Conservation (phyloP, 1,140 invertebrate genomes). For the Bombus sibiricus region DNA sequence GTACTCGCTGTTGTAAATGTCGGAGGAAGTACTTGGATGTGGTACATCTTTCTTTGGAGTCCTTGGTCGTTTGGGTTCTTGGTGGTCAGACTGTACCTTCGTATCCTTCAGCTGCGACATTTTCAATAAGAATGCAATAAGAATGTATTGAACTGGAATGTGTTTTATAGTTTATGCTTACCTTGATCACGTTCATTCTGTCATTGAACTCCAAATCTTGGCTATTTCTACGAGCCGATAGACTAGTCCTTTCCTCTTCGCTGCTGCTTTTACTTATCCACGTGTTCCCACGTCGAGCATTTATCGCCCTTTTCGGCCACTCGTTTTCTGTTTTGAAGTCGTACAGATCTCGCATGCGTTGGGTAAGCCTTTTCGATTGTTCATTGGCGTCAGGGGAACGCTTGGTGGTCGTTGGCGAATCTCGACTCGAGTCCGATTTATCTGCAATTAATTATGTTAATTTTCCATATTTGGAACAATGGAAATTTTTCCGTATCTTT, state of each 20-base stretch:
- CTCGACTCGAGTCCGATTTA: slow-evolving; percentile 3
- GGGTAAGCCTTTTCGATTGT: slow-evolving; percentile 57
- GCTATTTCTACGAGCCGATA: slow-evolving; percentile 61
- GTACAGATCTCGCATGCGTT: slow-evolving; percentile 74
- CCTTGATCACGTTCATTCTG: slow-evolving; percentile 51
- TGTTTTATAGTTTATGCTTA: neutral
- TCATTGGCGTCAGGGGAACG: slow-evolving; percentile 46
- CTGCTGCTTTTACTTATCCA: slow-evolving; percentile 75
- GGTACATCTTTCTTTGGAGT: neutral
- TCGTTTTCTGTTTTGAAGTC: slow-evolving; percentile 76
- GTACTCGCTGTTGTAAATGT: slow-evolving; percentile 45
- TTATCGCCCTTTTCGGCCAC: slow-evolving; percentile 66
- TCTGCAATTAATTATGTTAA: slow-evolving; percentile 38
- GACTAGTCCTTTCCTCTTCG: slow-evolving; percentile 64
- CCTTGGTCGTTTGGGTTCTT: slow-evolving; percentile 3
- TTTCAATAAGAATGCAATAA: neutral
- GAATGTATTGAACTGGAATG: neutral
- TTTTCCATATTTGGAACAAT: neutral
- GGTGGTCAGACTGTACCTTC: slow-evolving; percentile 11
- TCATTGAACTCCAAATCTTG: slow-evolving; percentile 73
- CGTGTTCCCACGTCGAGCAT: slow-evolving; percentile 36
- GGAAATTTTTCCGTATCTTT: neutral
- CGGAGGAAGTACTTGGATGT: neutral
- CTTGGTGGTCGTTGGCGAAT: slow-evolving; percentile 1
- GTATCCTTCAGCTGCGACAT: slow-evolving; percentile 32